phyloP scores from a whole-genome alignment of 64 coral and sea anemone genomes.

The Exaiptasia diaphana region DNA sequence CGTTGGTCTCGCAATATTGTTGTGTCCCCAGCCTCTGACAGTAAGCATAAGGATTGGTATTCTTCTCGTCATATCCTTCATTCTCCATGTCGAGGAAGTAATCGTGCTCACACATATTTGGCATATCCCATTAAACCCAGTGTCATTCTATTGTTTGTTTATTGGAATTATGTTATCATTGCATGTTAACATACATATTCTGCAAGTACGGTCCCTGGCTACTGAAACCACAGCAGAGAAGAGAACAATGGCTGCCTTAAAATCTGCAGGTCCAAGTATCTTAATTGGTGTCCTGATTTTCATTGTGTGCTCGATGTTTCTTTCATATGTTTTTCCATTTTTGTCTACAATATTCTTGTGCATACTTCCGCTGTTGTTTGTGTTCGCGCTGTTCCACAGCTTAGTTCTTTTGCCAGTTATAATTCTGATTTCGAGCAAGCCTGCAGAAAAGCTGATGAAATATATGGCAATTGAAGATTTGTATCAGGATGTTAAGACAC shows the following conservation, averaged over 20 bases:
- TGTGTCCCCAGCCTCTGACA: constrained; percentile 44
- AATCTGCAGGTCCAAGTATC: constrained; percentile 21
- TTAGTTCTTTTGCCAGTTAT: constrained; percentile 46
- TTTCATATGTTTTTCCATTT: constrained; percentile 50
- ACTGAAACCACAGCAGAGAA: not conserved
- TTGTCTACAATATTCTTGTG: constrained; percentile 41
- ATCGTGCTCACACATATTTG: constrained; percentile 4
- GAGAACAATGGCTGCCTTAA: constrained; percentile 24
- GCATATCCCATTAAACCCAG: constrained; percentile 58
- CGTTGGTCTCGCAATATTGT: constrained; percentile 5
- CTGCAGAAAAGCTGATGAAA: constrained; percentile 13
- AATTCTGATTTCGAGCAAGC: constrained; percentile 53
- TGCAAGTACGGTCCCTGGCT: constrained; percentile 34
- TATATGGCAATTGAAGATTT: constrained; percentile 27
- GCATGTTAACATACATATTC: constrained; percentile 36
- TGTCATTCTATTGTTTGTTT: constrained; percentile 33
- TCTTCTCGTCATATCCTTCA: constrained; percentile 35
- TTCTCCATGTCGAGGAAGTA: constrained; percentile 50
- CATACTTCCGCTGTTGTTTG: constrained; percentile 49
- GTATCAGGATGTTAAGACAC: not conserved
- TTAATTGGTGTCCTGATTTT: constrained; percentile 8
- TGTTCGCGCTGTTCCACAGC: constrained; percentile 34
- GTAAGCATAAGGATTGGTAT: constrained; percentile 45
- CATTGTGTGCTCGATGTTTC: constrained; percentile 43
- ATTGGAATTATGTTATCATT: constrained; percentile 45